Percentiles rank a stretch among this genome's conserved stretches.
phyloP scores from a whole-genome alignment of 2,888 invertebrate species.

The Tetranychus piercei region DNA sequence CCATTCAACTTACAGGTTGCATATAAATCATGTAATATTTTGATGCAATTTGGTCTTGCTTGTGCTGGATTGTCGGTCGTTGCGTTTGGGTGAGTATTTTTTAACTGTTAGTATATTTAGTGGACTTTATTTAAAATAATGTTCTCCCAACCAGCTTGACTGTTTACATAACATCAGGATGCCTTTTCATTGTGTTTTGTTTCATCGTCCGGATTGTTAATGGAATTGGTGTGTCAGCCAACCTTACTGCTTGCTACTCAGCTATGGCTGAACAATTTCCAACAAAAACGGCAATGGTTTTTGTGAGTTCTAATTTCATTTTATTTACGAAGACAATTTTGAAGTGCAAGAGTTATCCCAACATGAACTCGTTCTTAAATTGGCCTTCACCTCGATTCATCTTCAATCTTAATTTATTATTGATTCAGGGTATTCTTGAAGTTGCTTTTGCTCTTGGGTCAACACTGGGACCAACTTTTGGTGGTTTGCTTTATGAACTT shows the following conservation, averaged over 20 bases:
- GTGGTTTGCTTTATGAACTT: slow-evolving; percentile 52
- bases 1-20: neutral
- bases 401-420: neutral
- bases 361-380: too few relatives aligned
- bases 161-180: slow-evolving; percentile 34
- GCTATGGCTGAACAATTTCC: slow-evolving; percentile 74
- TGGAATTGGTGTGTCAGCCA: slow-evolving; percentile 67
- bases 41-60: slow-evolving; percentile 63
- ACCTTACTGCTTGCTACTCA: slow-evolving; percentile 65
- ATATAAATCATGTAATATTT: slow-evolving; percentile 41
- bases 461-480: slow-evolving; percentile 73
- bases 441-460: slow-evolving; percentile 70
- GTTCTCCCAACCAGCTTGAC: neutral
- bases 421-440: slow-evolving; percentile 42
- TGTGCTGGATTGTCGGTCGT: slow-evolving; percentile 65
- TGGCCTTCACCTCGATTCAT: neutral
- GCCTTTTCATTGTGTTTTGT: slow-evolving; percentile 53
- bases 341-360: too few relatives aligned
- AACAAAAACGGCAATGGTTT: slow-evolving; percentile 53
- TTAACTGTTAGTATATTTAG: slow-evolving; percentile 29
- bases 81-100: slow-evolving; percentile 41
- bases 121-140: neutral
- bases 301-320: slow-evolving; percentile 29
- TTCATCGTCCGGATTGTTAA: slow-evolving; percentile 60
- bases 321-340: too few relatives aligned